Conservation (phyloP, 2,797 vertebrate species). For the Cirrhinus mrigala region DNA sequence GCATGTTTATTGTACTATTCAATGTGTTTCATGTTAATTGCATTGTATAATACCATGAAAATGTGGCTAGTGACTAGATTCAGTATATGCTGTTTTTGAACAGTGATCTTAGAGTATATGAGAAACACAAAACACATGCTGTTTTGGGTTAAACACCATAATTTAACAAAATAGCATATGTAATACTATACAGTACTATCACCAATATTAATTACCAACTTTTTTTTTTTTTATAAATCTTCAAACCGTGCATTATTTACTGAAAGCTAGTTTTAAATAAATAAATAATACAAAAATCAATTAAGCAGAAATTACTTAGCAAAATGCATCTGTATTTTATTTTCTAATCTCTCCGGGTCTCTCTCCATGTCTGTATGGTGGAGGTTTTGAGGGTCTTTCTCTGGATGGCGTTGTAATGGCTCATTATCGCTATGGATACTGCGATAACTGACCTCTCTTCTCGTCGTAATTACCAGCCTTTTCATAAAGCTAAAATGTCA, state of each 20-base stretch:
- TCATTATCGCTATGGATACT: slow-evolving; percentile 53
- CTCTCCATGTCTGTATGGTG: slow-evolving; percentile 14
- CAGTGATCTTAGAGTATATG: background rate
- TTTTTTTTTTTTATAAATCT: background rate
- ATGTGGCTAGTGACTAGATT: background rate
- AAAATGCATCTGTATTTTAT: background rate
- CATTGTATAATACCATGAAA: background rate
- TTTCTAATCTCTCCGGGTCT: background rate
- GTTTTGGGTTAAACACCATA: background rate
- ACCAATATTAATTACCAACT: background rate
- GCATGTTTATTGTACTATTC: background rate
- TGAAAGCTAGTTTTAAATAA: background rate
- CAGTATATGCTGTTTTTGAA: background rate
- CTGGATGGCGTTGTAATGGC: slow-evolving; percentile 17
- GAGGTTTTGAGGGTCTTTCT: slow-evolving; percentile 13
- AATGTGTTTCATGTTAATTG: background rate
- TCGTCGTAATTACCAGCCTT: slow-evolving; percentile 54
- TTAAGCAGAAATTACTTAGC: background rate
- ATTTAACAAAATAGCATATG: background rate
- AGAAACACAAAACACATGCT: background rate
- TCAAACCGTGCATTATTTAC: background rate
- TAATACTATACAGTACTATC: background rate
- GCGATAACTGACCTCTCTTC: slow-evolving; percentile 53
- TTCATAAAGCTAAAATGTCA: slow-evolving; percentile 64
- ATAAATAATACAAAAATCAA: background rate